Conservation (phyloP, 2,113 vertebrate species). For the Thalassarche chlororhynchos region DNA sequence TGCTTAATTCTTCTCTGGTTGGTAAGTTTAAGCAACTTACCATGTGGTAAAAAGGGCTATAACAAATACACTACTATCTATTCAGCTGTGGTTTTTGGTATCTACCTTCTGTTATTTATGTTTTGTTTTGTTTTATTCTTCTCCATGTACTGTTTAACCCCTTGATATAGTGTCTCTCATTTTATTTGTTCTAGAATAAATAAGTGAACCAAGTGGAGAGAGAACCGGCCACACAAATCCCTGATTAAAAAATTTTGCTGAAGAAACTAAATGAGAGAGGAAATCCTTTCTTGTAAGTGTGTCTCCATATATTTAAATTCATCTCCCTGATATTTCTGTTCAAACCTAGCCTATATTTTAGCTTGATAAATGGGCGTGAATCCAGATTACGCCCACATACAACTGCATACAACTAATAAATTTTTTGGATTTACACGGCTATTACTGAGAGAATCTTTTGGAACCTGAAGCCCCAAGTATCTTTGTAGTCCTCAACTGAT, state of each 20-base stretch:
- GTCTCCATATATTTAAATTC: neutral
- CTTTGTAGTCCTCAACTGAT: neutral
- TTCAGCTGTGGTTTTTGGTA: neutral
- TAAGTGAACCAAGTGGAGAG: neutral
- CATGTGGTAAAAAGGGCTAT: neutral
- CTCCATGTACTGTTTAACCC: neutral
- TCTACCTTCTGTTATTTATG: neutral
- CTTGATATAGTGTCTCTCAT: neutral
- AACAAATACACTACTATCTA: neutral
- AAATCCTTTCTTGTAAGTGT: neutral
- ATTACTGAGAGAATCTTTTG: neutral
- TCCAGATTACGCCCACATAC: neutral
- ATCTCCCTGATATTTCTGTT: neutral
- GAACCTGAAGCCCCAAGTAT: neutral
- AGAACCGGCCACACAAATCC: neutral
- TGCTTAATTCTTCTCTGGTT: neutral
- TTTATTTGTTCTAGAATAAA: neutral
- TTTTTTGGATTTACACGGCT: neutral
- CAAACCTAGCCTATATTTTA: neutral
- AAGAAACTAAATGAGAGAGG: neutral
- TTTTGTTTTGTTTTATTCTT: neutral
- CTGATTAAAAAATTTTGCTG: neutral
- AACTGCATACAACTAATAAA: neutral
- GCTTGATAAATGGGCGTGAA: neutral
- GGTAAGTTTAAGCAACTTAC: neutral